Evolutionary conservation across 2,113 vertebrate species (phyloP).

Genomic region (Salminus brasiliensis): DNA sequence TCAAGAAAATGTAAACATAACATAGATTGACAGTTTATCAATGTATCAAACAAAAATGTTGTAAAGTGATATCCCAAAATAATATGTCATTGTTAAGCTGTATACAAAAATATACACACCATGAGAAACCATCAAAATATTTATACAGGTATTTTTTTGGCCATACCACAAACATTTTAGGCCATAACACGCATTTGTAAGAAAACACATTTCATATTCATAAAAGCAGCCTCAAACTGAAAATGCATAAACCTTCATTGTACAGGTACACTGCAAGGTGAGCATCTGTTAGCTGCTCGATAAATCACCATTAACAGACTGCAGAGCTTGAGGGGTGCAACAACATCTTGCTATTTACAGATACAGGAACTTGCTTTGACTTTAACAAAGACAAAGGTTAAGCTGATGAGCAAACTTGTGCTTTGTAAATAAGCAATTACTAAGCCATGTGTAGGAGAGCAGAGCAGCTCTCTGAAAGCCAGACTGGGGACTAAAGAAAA

Average conservation of each 20-base stretch:
- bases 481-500: background rate
- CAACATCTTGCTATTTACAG: constrained; percentile 18
- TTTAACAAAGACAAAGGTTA: constrained; percentile 26
- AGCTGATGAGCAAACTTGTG: constrained; percentile 10
- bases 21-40: too few species aligned
- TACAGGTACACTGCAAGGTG: background rate
- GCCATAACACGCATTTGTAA: background rate
- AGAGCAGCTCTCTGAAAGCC: background rate
- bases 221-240: background rate
- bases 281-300: constrained; percentile 22
- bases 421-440: constrained; percentile 25
- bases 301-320: constrained; percentile 12
- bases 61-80: too few species aligned
- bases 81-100: too few species aligned
- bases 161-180: background rate
- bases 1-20: too few species aligned
- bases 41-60: too few species aligned
- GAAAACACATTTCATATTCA: background rate
- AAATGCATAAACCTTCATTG: background rate
- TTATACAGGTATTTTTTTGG: too few species aligned
- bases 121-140: background rate
- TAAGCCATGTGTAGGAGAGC: background rate
- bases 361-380: constrained; percentile 25
- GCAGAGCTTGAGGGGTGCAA: background rate
- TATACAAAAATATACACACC: background rate